Evolutionary conservation across 1,140 invertebrate genomes (phyloP).

Genomic region (Plodia interpunctella): DNA sequence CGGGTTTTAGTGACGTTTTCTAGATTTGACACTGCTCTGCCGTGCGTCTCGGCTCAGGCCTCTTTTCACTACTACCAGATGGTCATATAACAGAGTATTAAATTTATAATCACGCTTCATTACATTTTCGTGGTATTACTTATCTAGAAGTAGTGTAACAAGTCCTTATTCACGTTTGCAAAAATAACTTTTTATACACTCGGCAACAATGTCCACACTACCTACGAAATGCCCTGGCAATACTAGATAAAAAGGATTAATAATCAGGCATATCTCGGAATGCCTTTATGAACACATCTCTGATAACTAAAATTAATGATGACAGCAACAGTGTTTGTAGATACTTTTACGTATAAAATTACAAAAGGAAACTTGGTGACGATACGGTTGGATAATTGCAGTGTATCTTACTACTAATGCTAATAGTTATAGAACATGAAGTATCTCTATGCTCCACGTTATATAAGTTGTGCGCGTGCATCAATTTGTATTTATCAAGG

Average conservation of each 20-base stretch:
- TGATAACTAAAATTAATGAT: conserved; percentile 31
- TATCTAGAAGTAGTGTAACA: background rate
- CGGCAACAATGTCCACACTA: conserved; percentile 27
- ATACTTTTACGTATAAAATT: conserved; percentile 8
- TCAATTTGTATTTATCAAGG: too few relatives aligned
- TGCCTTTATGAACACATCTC: conserved; percentile 45
- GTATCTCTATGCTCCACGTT: background rate
- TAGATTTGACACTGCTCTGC: background rate
- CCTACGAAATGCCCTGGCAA: conserved; percentile 31
- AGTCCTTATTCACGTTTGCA: conserved; percentile 2
- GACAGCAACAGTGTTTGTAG: conserved; percentile 16
- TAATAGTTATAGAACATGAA: too few relatives aligned
- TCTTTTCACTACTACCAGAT: background rate
- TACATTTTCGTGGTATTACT: background rate
- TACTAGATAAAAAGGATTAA: conserved; percentile 21
- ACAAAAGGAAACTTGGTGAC: background rate
- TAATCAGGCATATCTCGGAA: conserved; percentile 38
- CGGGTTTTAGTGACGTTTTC: too few relatives aligned
- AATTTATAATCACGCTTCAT: background rate
- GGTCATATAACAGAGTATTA: background rate
- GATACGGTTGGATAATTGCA: conserved; percentile 2
- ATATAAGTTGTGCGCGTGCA: conserved; percentile 20
- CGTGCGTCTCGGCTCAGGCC: background rate
- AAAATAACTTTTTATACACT: conserved; percentile 13
- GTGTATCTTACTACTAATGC: too few relatives aligned